Percentiles rank a stretch among this genome's conserved stretches.
These are phyloP conservation scores for Metopia argyrocephala DNA, from an alignment of 2,888 invertebrate species.

Conservation along the genomic window DNA sequence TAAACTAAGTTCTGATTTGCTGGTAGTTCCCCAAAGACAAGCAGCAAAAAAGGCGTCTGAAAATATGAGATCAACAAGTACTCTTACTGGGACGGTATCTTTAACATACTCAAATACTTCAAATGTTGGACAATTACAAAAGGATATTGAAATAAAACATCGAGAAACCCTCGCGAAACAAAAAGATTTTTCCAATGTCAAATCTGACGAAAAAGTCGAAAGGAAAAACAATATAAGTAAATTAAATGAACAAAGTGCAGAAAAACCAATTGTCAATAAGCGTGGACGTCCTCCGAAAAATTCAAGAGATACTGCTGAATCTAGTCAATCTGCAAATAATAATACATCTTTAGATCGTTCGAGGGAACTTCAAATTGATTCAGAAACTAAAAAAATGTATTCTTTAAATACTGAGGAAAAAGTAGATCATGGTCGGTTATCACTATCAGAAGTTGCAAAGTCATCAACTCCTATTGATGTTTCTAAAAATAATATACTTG, in stretches of 20 bases:
- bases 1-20: constrained; percentile 84
- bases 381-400: constrained; percentile 33
- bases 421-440: constrained; percentile 25
- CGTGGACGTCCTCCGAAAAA: constrained; percentile 76
- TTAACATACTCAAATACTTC: constrained; percentile 28
- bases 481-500: constrained; percentile 80
- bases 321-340: constrained; percentile 49
- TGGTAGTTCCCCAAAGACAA: constrained; percentile 91
- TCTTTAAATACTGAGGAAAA: constrained; percentile 26
- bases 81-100: constrained; percentile 36
- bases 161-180: constrained; percentile 63
- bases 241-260: constrained; percentile 68
- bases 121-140: constrained; percentile 56
- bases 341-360: constrained; percentile 20
- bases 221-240: constrained; percentile 67
- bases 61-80: constrained; percentile 86
- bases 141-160: constrained; percentile 46
- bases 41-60: constrained; percentile 95
- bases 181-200: constrained; percentile 65
- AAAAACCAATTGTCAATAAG: constrained; percentile 73
- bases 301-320: constrained; percentile 68
- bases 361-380: constrained; percentile 36
- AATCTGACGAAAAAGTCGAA: constrained; percentile 68
- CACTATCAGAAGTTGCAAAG: constrained; percentile 50
- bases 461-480: constrained; percentile 62